Evolutionary conservation across 1,140 invertebrate species (phyloP), one percentile per base, ranked within the genome.

Genomic region (Pentalonia nigronervosa): DNA sequence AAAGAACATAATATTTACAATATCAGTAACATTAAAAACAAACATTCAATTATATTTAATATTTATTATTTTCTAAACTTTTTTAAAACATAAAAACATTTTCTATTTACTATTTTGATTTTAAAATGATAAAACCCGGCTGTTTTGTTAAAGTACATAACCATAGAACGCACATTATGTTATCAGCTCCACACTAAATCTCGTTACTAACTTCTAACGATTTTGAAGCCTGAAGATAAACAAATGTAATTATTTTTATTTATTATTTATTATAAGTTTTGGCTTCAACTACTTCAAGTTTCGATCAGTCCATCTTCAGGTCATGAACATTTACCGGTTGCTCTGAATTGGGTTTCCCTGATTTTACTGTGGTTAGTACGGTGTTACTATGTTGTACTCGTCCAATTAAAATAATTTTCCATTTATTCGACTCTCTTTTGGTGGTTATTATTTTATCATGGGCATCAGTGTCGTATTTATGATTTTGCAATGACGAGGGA

Each of bases 91-190:
- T 50, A 56, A 89, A 53, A 89, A 89, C 30, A 89, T n/a, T 34
- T 36, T 6, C 25, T 89, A 56, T 56, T 89, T 87, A 48, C 30
- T 41, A 48, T 48, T 48, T 87, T n/a, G 45, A 87, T 48, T 87
- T 87, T 87, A 48, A 87, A 87, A 47, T 87, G 86, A 87, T 87
- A 87, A 87, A 47, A 87, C 30, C 86, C 36, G 45, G 86, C 86
- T n/a, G 45, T 87, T 48, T 48, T 30, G 30, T n/a, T 48, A n/a
- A 50, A 87, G 86, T 87, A 34, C 7, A 30, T 41, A 41, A 84
- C 60, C 60, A 76, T n/a, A 76, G 23, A 84, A 84, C 83, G 83
- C 86, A 30, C 11, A 47, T 47, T n/a, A n/a, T 48, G 30, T 48
- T 30, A 48, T 87, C 47, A 48, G 30, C 86, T 87, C 47, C 25